Percentiles rank a stretch among this genome's conserved stretches.
phyloP scores from a whole-genome alignment of 2,888 invertebrate genomes.

The Lepidonotus clava region DNA sequence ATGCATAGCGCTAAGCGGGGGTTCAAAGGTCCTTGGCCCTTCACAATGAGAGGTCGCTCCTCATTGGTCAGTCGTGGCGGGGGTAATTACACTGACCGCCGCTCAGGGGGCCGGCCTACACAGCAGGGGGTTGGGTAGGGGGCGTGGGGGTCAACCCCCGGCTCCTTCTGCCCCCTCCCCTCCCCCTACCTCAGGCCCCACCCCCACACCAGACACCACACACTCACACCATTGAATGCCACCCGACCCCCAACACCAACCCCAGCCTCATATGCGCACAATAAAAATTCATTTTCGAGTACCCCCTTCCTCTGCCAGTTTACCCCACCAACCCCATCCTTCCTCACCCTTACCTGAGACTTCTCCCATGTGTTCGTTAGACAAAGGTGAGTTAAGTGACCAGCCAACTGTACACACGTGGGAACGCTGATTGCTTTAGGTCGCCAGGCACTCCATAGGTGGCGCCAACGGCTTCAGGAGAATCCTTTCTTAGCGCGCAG shows the following conservation, averaged over 20 bases:
- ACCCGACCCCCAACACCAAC: not conserved
- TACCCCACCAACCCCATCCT: too few relatives aligned
- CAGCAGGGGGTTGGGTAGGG: slow-evolving; percentile 43
- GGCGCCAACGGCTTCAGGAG: slow-evolving; percentile 5
- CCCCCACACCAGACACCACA: not conserved
- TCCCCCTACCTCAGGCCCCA: not conserved
- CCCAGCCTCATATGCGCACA: not conserved
- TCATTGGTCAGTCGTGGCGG: not conserved
- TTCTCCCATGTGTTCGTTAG: too few relatives aligned
- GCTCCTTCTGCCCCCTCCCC: not conserved
- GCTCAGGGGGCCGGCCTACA: slow-evolving; percentile 13
- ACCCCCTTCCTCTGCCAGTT: not conserved
- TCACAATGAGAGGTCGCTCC: slow-evolving; percentile 35
- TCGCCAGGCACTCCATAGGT: slow-evolving; percentile 5
- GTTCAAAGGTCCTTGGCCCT: not conserved
- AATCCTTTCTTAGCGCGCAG: too few relatives aligned
- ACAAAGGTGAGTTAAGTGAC: too few relatives aligned
- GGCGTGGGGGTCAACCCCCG: not conserved
- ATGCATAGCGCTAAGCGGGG: not conserved
- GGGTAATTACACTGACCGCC: slow-evolving; percentile 25
- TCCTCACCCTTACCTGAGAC: too few relatives aligned
- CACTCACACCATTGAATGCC: not conserved
- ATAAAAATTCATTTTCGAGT: not conserved
- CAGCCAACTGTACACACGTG: not conserved
- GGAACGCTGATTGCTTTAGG: not conserved